Evolutionary conservation across 2,113 vertebrate genomes (phyloP), one percentile per base, ranked within the genome.

Genomic region (Andinoacara biseriatus): DNA sequence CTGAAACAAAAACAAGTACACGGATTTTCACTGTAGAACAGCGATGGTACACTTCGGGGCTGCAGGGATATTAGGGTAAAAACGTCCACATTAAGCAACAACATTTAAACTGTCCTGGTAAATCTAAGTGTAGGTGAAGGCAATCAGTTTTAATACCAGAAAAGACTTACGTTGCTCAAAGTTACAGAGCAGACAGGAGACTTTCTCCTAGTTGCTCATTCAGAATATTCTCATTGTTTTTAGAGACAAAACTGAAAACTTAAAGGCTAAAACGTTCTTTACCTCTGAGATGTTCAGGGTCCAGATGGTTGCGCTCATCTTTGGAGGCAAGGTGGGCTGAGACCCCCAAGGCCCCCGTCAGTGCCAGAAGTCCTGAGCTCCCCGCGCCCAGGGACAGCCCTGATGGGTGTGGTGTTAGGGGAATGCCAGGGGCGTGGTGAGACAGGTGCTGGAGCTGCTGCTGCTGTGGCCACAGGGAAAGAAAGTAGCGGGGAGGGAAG

Each of bases 401-500:
- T 0, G 96, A 96, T 0, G 97, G 96, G 86, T 97, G 97, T 0
- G 97, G 94, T 0, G 96, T 85, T 89, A 98, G 96, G 1, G 96
- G 96, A 78, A 97, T 93, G 0, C 96, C 94, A 5, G 97, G 96
- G 26, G 95, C 84, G 1, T 97, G 97, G 89, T 97, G 97, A 81
- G 97, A 97, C 94, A 98, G 96, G 60, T 97, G 97, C 94, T 98
- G 97, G 93, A 98, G 97, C 95, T 98, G 97, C 97, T 99, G 97
- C 97, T 97, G 97, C 97, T 97, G 94, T 91, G 96, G 96, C 93
- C 93, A 95, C 90, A 93, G 93, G 90, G 90, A 91, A 1, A 85
- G 13, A 22, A 26, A 74, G 67, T 38, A 84, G 57, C 3, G 65
- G 89, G 85, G 72, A 57, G 7, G 33, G 20, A 11, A 33, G 20